Evolutionary conservation across 2,113 vertebrate genomes (phyloP), one percentile per base, ranked within the genome.

Genomic region (Labrus mixtus): DNA sequence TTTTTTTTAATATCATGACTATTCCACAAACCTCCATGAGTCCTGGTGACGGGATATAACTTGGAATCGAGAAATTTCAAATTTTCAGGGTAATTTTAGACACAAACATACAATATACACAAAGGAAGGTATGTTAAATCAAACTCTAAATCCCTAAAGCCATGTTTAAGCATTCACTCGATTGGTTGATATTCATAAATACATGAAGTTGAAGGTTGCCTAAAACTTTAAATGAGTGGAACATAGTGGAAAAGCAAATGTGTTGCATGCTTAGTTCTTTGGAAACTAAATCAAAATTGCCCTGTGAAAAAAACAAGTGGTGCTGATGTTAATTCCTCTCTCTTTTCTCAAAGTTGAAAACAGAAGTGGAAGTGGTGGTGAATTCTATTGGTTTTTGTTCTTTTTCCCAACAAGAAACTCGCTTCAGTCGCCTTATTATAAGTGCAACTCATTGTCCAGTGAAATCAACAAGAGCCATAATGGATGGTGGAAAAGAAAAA

Each of bases 401-500:
- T 39, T 56, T 64, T 25, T 53, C 22, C 56, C 39, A 64, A 66
- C 22, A 12, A 51, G n/a, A 76, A 75, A 69, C 22, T 39, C 33
- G 25, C 36, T 23, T n/a, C 16, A 65, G 29, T 16, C 48, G 39
- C 23, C 13, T 57, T 50, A 65, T 63, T 67, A 41, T 39, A 39
- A 60, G 53, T 25, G 7, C 25, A 62, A 57, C 23, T 66, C 23
- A 53, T 62, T 72, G 68, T 63, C 72, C 67, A 72, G 50, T 61
- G 50, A 84, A 75, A 81, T 76, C 63, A 73, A 51, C 64, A 56
- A 57, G 17, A 75, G 36, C 56, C 55, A 37, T 19, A 57, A 66
- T 46, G 29, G 45, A 62, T 66, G 50, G 20, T 17, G 50, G 33
- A 37, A 41, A 23, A 50, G 19, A 68, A 12, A 48, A 6, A 46